A percentile compares a stretch with the other conserved stretches of the same genome.
phyloP scores from a whole-genome alignment of 2,888 invertebrate genomes.

The Nemotelus pantherinus region DNA sequence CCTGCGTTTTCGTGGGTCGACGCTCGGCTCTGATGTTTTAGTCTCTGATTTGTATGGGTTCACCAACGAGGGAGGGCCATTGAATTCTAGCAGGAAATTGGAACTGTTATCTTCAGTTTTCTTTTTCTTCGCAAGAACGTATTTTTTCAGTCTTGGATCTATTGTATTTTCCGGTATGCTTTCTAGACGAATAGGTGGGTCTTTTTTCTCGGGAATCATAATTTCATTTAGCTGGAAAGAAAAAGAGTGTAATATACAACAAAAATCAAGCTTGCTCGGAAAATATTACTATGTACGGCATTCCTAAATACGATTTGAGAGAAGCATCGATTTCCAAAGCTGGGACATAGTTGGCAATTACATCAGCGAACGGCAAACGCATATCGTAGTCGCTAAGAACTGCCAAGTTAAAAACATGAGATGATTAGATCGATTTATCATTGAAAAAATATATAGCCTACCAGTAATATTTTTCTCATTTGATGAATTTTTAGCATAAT shows the following conservation, averaged over 20 bases:
- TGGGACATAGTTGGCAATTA: conserved; percentile 11
- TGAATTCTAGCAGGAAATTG: not conserved
- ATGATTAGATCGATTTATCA: too few species aligned
- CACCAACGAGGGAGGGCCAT: not conserved
- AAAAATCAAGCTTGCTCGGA: not conserved
- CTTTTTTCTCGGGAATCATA: conserved; percentile 16
- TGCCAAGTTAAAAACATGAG: not conserved
- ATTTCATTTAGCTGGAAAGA: conserved; percentile 43
- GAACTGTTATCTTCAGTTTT: not conserved
- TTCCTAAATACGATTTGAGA: conserved; percentile 30
- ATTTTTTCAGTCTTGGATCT: conserved; percentile 39
- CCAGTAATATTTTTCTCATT: not conserved
- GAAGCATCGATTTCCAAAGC: conserved; percentile 45
- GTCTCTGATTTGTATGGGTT: conserved; percentile 1
- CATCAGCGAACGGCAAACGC: conserved; percentile 28
- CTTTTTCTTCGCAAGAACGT: not conserved
- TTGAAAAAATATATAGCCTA: too few species aligned
- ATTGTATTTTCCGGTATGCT: conserved; percentile 18
- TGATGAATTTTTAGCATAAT: not conserved
- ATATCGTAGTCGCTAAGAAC: conserved; percentile 28
- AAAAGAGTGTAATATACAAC: not conserved
- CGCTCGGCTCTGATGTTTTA: not conserved
- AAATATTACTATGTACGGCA: conserved; percentile 42
- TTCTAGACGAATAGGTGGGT: not conserved
- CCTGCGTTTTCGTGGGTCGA: conserved; percentile 42